Evolutionary conservation across 2,797 vertebrate genomes (phyloP).

Genomic region (Lycodopsis pacificus): DNA sequence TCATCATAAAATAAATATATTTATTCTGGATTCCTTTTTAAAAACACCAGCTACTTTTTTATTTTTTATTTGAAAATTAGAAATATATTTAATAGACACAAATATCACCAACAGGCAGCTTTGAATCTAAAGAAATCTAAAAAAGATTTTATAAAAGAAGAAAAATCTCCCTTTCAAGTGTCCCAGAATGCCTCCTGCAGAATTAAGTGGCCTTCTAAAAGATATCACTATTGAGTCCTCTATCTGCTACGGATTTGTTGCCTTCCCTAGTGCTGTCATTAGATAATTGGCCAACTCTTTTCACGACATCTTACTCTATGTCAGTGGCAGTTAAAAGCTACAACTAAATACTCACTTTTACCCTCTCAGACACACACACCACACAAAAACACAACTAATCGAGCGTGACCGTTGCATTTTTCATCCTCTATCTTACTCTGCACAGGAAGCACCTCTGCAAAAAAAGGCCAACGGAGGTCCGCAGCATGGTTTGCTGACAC

Average conservation of each 20-base stretch:
- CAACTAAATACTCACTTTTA: conserved; percentile 5
- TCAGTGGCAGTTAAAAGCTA: conserved; percentile 41
- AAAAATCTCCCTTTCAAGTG: conserved; percentile 17
- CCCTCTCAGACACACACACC: neutral
- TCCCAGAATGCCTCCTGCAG: conserved; percentile 24
- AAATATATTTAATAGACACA: conserved; percentile 25
- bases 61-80: conserved; percentile 13
- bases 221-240: conserved; percentile 18
- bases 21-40: neutral
- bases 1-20: conserved; percentile 17
- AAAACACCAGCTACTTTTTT: neutral
- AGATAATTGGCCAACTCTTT: conserved; percentile 14
- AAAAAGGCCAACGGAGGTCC: conserved; percentile 51
- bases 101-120: conserved; percentile 9
- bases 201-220: conserved; percentile 21
- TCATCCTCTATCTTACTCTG: conserved; percentile 66
- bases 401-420: conserved; percentile 48
- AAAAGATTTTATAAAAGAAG: neutral
- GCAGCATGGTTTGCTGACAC: conserved; percentile 27
- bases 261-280: conserved; percentile 29
- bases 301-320: conserved; percentile 45
- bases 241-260: conserved; percentile 20
- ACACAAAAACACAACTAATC: conserved; percentile 3
- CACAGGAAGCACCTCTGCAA: conserved; percentile 73
- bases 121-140: conserved; percentile 25